These are phyloP conservation scores for Seriola rivoliana DNA, from an alignment of 2,113 vertebrate genomes.

Conservation along the genomic window DNA sequence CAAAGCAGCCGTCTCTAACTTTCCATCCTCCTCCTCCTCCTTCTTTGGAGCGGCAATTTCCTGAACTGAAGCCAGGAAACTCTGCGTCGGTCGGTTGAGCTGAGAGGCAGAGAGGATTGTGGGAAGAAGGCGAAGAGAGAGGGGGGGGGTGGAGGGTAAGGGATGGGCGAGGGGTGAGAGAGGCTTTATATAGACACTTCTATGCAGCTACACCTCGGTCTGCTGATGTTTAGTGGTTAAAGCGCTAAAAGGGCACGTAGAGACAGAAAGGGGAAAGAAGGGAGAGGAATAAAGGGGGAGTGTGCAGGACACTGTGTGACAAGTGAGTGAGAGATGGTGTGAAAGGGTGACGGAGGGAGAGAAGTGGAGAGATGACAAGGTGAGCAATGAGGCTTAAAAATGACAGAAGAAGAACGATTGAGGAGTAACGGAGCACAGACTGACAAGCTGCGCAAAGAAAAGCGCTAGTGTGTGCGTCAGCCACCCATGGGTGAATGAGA, in stretches of 20 bases:
- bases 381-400: constrained; percentile 17
- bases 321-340: not conserved
- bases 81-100: constrained; percentile 88
- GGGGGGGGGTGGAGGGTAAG: constrained; percentile 53
- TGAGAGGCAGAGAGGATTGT: constrained; percentile 89
- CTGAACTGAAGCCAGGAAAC: constrained; percentile 98
- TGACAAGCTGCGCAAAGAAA: constrained; percentile 16
- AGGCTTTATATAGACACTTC: constrained; percentile 86
- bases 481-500: constrained; percentile 6
- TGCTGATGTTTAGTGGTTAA: constrained; percentile 77
- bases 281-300: not conserved
- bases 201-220: constrained; percentile 84
- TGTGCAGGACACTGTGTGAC: not conserved
- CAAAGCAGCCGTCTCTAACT: constrained; percentile 90
- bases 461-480: constrained; percentile 5
- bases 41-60: constrained; percentile 92
- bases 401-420: constrained; percentile 5
- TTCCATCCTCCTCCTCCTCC: constrained; percentile 91
- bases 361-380: constrained; percentile 1
- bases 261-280: not conserved
- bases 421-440: constrained; percentile 15
- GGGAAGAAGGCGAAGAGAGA: constrained; percentile 86
- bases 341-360: not conserved
- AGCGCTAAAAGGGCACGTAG: constrained; percentile 62
- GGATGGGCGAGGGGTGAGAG: constrained; percentile 73